A percentile compares a stretch with the other conserved stretches of the same genome.
These are phyloP conservation scores for Limonius californicus DNA, from an alignment of 1,140 invertebrate species.

Conservation along the genomic window DNA sequence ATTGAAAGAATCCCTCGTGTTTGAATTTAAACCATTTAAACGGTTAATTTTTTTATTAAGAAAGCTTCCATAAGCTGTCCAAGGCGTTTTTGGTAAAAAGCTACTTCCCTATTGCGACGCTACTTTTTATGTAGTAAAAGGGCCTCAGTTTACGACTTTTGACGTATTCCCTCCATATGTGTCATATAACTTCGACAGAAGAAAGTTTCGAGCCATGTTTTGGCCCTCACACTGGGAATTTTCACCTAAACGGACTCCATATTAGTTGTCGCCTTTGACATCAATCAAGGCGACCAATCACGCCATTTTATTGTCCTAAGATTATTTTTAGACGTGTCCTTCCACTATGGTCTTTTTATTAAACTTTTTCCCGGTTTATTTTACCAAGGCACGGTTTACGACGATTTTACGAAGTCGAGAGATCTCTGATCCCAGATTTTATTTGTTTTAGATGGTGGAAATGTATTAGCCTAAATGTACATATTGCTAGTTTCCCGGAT, in stretches of 20 bases:
- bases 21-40: too few species aligned
- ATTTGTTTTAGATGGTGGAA: slow-evolving; percentile 22
- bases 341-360: slow-evolving; percentile 11
- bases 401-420: slow-evolving; percentile 12
- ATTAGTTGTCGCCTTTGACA: slow-evolving; percentile 4
- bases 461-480: slow-evolving; percentile 20
- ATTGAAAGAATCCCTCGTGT: background rate
- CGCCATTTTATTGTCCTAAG: slow-evolving; percentile 16
- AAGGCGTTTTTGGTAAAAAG: background rate
- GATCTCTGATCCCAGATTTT: slow-evolving; percentile 16
- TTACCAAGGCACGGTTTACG: slow-evolving; percentile 11
- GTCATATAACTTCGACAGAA: slow-evolving; percentile 11
- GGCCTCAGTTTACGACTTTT: slow-evolving; percentile 17
- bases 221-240: background rate
- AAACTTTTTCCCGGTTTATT: slow-evolving; percentile 11
- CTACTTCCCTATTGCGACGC: background rate
- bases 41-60: too few species aligned
- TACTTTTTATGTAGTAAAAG: slow-evolving; percentile 13
- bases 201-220: background rate
- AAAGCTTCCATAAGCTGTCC: background rate
- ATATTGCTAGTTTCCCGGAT: slow-evolving; percentile 17
- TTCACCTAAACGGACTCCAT: background rate
- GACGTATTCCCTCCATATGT: slow-evolving; percentile 17
- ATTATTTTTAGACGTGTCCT: slow-evolving; percentile 18
- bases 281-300: slow-evolving; percentile 19